Evolutionary conservation across 2,113 vertebrate species (phyloP).

Genomic region (Archocentrus centrarchus): DNA sequence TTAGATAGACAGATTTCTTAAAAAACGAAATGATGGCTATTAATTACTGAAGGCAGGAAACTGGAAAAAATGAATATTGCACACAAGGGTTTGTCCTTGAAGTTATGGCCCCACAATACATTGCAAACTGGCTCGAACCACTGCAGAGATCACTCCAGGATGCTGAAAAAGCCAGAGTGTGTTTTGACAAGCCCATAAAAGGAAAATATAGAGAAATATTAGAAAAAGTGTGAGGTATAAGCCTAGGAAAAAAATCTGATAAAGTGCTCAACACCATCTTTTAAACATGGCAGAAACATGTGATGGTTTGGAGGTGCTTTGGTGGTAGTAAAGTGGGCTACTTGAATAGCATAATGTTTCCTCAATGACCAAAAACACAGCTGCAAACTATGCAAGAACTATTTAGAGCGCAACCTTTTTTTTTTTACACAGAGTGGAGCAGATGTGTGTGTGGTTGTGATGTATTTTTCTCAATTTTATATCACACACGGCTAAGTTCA

Average conservation of each 20-base stretch:
- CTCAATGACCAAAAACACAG: background rate
- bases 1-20: no score
- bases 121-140: background rate
- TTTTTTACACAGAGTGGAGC: no score
- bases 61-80: background rate
- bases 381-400: background rate
- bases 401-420: background rate
- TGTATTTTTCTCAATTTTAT: no score
- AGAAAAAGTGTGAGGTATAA: background rate
- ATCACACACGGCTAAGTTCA: no score
- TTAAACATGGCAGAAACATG: background rate
- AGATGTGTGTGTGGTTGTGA: no score
- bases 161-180: background rate
- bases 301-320: background rate
- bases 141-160: background rate
- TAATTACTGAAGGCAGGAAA: background rate
- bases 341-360: background rate
- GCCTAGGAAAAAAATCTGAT: background rate
- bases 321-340: background rate
- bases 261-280: fast-evolving
- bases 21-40: no score
- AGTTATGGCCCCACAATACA: background rate
- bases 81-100: background rate
- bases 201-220: background rate
- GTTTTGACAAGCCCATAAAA: background rate